These are phyloP conservation scores for Polyodon spathula DNA, from an alignment of 2,113 vertebrate species.

Conservation along the genomic window DNA sequence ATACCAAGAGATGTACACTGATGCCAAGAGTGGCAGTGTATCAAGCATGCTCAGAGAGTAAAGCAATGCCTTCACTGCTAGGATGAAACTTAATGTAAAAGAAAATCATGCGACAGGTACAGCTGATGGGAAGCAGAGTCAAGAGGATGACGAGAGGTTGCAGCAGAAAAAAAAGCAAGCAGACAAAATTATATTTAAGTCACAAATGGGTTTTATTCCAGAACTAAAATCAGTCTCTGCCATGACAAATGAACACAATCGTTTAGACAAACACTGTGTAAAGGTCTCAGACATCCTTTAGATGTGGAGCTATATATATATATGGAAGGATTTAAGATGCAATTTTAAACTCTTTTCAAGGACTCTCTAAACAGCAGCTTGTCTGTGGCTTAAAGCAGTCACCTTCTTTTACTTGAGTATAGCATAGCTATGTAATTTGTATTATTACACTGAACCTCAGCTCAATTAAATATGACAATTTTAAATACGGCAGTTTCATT, in stretches of 20 bases:
- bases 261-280: conserved; percentile 20
- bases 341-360: not conserved
- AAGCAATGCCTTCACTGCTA: not conserved
- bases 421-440: conserved; percentile 9
- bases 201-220: conserved; percentile 53
- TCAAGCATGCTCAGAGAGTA: not conserved
- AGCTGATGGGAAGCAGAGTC: conserved; percentile 10
- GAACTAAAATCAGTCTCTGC: conserved; percentile 33
- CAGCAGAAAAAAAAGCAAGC: conserved; percentile 43
- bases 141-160: conserved; percentile 25
- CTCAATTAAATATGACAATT: no score
- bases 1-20: no score
- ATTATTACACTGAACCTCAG: conserved; percentile 4
- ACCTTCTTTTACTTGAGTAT: conserved; percentile 10
- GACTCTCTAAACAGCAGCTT: conserved; percentile 5
- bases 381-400: conserved; percentile 3
- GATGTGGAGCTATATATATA: not conserved
- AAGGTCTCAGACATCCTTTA: not conserved
- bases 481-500: no score
- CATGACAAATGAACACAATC: conserved; percentile 35
- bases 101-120: conserved; percentile 22
- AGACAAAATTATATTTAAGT: conserved; percentile 33
- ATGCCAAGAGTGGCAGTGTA: no score
- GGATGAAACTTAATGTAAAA: conserved; percentile 14
- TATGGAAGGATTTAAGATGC: conserved; percentile 2